A percentile compares a stretch with the other conserved stretches of the same genome.
Conservation (phyloP, 2,888 invertebrate genomes). For the Notodonta ziczac region DNA sequence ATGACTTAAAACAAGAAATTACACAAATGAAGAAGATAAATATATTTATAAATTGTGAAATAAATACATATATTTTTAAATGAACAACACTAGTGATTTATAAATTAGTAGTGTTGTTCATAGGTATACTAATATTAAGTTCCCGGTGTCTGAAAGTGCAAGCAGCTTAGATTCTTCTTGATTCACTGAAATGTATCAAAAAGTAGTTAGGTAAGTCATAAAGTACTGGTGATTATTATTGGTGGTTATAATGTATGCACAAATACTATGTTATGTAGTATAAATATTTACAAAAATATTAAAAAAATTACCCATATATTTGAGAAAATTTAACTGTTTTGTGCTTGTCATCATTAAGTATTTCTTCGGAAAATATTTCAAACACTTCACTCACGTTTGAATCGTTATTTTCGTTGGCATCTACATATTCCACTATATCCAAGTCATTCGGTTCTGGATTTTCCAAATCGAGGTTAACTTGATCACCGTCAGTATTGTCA, state of each 20-base stretch:
- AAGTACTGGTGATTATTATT: background rate
- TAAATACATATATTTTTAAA: too few species aligned
- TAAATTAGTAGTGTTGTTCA: background rate
- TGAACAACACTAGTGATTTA: too few species aligned
- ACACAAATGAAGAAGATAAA: background rate
- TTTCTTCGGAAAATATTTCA: constrained; percentile 39
- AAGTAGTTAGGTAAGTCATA: background rate
- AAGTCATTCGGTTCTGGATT: background rate
- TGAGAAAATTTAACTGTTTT: constrained; percentile 69
- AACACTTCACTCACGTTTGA: constrained; percentile 36
- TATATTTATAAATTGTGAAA: too few species aligned
- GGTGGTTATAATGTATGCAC: too few species aligned
- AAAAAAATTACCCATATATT: constrained; percentile 60
- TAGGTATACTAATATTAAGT: background rate
- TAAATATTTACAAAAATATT: background rate
- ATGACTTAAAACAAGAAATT: background rate
- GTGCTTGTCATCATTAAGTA: constrained; percentile 45
- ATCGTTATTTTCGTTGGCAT: constrained; percentile 14
- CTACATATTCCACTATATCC: constrained; percentile 4
- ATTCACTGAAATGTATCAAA: constrained; percentile 21
- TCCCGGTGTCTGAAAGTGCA: background rate
- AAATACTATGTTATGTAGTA: too few species aligned
- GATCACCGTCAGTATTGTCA: constrained; percentile 10
- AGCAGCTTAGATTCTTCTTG: background rate
- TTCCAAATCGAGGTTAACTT: background rate